Base-by-base conservation (phyloP, 2,797 vertebrate species). In the Diplodus puntazzo region DNA sequence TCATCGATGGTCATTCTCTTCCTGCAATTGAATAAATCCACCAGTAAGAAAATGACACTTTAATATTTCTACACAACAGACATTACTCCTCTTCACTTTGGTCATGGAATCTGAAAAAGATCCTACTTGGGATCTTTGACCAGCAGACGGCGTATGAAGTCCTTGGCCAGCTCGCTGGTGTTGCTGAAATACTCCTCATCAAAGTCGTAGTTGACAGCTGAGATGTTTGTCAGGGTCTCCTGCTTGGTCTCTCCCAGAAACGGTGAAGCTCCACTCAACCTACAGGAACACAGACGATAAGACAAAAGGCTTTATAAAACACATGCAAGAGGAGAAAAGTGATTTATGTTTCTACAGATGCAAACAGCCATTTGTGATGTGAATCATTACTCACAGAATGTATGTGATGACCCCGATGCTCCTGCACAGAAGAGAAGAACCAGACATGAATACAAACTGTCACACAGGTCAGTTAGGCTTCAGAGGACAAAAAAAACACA, bases 331-430 rank as follows among this genome's bases (percentile, higher is more conserved):
- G n/a, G 17, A 30, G 13, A 6, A 27, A 23, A 12, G 62, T 16
- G 45, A 73, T 48, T 71, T 71, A n/a, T 3, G 34, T 66, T 53
- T 45, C 10, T 18, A 17, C n/a, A 52, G 20, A 72, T 23, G 17
- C 25, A 10, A 60, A 53, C 30, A 18, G 4, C 11, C 25, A 11
- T 21, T 8, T 2, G 11, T 10, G 55, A 70, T 34, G 27, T 45
- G 23, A 66, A 69, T 8, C 6, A 16, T n/a, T 85, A 98, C 98
- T 99, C 91, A 99, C 98, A 99, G 94, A 82, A 99, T 99, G 82
- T 99, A 99, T 0, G 98, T 99, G 93, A 99, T 99, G 13, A 99
- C 98, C 0, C 98, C 98, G 0, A 99, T 99, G 90, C 98, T 99
- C 98, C 98, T 99, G 91, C 11, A 80, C 76, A 74, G 79, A 78